Conservation (phyloP, 2,888 invertebrate genomes). For the Zygaena filipendulae region DNA sequence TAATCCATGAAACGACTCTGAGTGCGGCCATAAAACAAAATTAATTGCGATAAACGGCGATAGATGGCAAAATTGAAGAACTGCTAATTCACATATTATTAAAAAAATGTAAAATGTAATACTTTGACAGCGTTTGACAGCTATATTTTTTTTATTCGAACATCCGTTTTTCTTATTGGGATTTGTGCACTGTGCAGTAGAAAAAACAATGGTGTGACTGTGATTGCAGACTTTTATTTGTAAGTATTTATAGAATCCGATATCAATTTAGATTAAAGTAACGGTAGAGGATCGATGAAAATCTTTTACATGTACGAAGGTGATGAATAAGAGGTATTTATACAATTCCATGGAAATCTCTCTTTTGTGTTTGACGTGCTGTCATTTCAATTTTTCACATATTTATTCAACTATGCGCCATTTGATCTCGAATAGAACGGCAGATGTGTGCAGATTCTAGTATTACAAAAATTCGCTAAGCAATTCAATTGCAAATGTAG, state of each 20-base stretch:
- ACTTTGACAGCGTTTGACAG: conserved; percentile 25
- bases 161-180: no score
- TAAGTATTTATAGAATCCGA: conserved; percentile 67
- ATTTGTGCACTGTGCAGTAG: no score
- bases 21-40: no score
- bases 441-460: conserved; percentile 43
- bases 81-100: conserved; percentile 36
- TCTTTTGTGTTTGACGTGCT: conserved; percentile 50
- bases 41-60: no score
- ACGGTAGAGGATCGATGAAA: conserved; percentile 36
- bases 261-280: conserved; percentile 50
- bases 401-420: conserved; percentile 66
- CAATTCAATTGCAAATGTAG: conserved; percentile 32
- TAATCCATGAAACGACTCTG: no score
- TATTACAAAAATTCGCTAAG: conserved; percentile 36
- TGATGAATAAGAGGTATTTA: conserved; percentile 38
- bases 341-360: conserved; percentile 33
- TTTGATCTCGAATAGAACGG: conserved; percentile 54
- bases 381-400: conserved; percentile 59
- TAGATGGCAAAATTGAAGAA: no score
- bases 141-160: conserved; percentile 29
- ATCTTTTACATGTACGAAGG: conserved; percentile 29
- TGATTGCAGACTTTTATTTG: conserved; percentile 70
- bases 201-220: conserved; percentile 70
- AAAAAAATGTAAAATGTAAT: conserved; percentile 32